Evolutionary conservation across 2,113 vertebrate genomes (phyloP).

Genomic region (Ceuthmochares aereus): DNA sequence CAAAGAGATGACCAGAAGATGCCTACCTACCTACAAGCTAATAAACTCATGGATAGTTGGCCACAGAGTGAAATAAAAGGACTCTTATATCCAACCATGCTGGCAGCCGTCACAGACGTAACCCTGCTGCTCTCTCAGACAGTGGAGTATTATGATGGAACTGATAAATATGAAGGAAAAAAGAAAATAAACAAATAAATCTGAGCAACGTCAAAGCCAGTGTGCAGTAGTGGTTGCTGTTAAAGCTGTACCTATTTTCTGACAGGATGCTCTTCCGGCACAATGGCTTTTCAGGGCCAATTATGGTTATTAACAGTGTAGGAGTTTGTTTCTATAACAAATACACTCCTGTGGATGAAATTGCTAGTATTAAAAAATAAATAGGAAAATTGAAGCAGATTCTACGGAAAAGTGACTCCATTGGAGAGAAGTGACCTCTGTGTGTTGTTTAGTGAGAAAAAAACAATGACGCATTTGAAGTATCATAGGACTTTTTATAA

Average conservation of each 20-base stretch:
- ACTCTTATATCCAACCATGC: not conserved
- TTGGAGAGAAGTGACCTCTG: constrained; percentile 31
- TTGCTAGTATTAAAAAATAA: constrained; percentile 26
- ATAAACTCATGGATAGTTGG: not conserved
- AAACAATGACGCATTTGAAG: not conserved
- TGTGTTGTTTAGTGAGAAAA: not conserved
- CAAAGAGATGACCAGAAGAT: not conserved
- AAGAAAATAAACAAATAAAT: constrained; percentile 1
- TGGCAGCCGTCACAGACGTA: not conserved
- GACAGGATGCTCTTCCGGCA: constrained; percentile 39
- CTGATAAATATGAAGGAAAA: constrained; percentile 11
- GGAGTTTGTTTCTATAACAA: constrained; percentile 30
- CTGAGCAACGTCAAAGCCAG: constrained; percentile 9
- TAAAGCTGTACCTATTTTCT: constrained; percentile 23
- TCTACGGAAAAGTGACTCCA: not conserved
- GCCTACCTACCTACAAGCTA: not conserved
- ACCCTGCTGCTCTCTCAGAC: not conserved
- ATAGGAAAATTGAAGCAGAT: constrained; percentile 14
- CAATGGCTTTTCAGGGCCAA: not conserved
- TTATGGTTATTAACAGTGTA: not conserved
- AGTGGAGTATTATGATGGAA: not conserved
- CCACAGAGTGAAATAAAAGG: not conserved
- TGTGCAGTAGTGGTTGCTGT: not conserved
- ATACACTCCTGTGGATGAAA: not conserved
- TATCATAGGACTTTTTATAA: not conserved